Base-by-base conservation (phyloP, 2,113 vertebrate genomes). In the Callospermophilus lateralis region DNA sequence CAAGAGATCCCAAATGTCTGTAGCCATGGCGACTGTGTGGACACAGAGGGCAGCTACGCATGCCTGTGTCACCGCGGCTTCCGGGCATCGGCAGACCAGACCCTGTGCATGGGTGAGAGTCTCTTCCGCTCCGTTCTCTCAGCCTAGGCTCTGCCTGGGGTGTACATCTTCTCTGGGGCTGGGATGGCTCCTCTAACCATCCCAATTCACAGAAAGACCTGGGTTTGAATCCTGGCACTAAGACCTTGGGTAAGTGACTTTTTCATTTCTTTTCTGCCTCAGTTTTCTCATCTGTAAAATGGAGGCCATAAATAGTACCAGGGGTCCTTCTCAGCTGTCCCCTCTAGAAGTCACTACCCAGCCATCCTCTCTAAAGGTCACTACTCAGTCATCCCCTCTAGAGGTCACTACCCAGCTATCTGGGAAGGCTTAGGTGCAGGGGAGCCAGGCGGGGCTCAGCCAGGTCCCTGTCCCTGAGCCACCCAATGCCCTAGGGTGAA, bases 31-130 rank as follows among this genome's bases (percentile, higher is more conserved):
- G 98, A 99, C 96, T 99, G 99, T 0, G 98, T 99, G 15, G 99
- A 99, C 98, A 99, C 99, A 0, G 99, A 99, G 96, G 99, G 99
- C 93, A 99, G 99, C 98, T 99, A 99, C 81, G 97, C 98, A 72
- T 99, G 99, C 95, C 98, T 99, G 90, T 99, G 99, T 97, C 99
- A 99, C 98, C 99, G 99, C 0, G 99, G 99, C 95, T 99, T 99
- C 98, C 99, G 98, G 97, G 99, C 99, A 85, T 99, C 99, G 0
- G 98, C 98, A 1, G 99, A 99, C 96, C 99, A 99, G 98, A 99
- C 99, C 83, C 99, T 99, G 99, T 99, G 99, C 98, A 99, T 99
- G 99, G 99, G 99, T 99, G 96, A 98, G 98, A 87, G 55, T 30
- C 45, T 28, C 16, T 55, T 48, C 42, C 8, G 5, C 22, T 34